Base-by-base conservation (phyloP, 2,797 vertebrate species). In the Poecile montanus region DNA sequence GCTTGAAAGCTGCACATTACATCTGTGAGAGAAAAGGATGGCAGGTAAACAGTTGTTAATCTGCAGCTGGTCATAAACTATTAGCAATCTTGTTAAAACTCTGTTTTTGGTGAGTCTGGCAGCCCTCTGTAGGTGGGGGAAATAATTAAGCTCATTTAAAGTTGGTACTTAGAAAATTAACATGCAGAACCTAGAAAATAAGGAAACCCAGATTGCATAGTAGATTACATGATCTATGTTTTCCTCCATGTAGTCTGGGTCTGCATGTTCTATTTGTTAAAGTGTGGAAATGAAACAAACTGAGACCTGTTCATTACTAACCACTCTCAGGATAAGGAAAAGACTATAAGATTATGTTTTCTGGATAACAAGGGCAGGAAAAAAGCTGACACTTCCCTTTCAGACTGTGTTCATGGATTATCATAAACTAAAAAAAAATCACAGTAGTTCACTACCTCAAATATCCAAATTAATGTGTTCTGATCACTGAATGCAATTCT, bases 361-460 rank as follows among this genome's bases (percentile, higher is more conserved):
- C 50, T 82, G 13, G 27, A 63, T 22, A 75, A 22, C 3, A 40
- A 63, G 19, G 25, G 15, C 15, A 71, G 54, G 50, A 56, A 51
- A 15, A 47, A 72, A 75, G 26, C 22, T 51, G 47, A 60, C 4
- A 2, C 13, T 72, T 67, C 20, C 23, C 12, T 58, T 34, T 19
- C 67, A 63, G 45, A 9, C 14, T 66, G 3, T 20, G 27, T 42
- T 75, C 23, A 26, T 32, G 21, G 40, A 63, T 47, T 85, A 51
- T 58, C 16, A 56, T 70, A 0, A 44, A 32, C 40, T 71, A 40
- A 40, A 40, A 12, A 60, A 8, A 8, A 2, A 2, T 1, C 26
- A 16, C n/a, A 54, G 29, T 26, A 62, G 6, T 32, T 85, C 36
- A 34, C 40, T 67, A 22, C 16, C n/a, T 85, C 44, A 42, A 7